Evolutionary conservation across 2,113 vertebrate species (phyloP), one percentile per base, ranked within the genome.

Genomic region (Brachirus orientalis): DNA sequence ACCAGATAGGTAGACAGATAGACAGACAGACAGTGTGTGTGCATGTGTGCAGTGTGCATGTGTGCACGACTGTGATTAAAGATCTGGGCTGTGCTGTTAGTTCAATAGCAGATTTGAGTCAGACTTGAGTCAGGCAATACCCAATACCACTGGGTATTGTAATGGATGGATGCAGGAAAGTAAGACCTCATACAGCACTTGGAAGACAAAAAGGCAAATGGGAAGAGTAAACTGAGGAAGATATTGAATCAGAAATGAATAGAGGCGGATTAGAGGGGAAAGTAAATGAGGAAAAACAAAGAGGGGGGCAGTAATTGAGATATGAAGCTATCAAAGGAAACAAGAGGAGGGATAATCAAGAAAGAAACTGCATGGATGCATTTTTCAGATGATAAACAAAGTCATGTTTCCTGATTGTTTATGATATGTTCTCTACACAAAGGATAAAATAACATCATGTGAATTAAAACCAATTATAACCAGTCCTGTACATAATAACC

Each of bases 71-170:
- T 72, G 28, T 83, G 71, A 83, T 84, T 75, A 75, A 82, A 81
- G 59, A 7, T 46, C 51, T 41, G 14, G 10, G 22, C 47, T 43
- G 36, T 63, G 48, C 10, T 20, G 62, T 58, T 46, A 22, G 45
- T 79, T 83, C 69, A 53, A 83, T 71, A 74, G 36, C 19, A 59
- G 47, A 80, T 72, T 79, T 67, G 37, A 63, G 59, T 63, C 46
- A 37, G 44, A 66, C 46, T 66, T 66, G 2, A 28, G 5, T n/a
- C 2, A 28, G 5, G 6, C 1, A 28, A 28, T 6, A 28, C 3
- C 28, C 47, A 56, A 59, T 18, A 45, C 13, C 13, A 12, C 1
- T 1, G 61, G 10, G 59, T 54, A 36, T 14, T 22, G 52, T 22
- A 14, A 19, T n/a, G 40, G 36, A 58, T 37, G 41, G 41, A 44